These are phyloP conservation scores for Prorops nasuta DNA, from an alignment of 1,140 invertebrate species.

Conservation along the genomic window DNA sequence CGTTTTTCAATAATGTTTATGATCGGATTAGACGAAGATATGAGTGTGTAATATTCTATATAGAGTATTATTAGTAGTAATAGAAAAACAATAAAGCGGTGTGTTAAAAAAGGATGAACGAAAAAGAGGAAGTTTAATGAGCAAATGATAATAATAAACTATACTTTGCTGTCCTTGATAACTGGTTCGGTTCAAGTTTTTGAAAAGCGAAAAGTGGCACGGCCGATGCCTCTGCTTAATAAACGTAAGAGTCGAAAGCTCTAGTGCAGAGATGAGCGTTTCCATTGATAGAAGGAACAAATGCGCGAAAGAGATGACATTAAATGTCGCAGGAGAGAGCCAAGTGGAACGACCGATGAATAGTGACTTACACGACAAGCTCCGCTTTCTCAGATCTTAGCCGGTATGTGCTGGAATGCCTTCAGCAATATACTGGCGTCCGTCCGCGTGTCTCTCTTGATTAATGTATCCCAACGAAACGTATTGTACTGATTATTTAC, in stretches of 20 bases:
- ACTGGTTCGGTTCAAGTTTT: too few species aligned
- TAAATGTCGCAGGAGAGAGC: background rate
- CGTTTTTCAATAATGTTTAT: too few species aligned
- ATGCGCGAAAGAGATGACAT: background rate
- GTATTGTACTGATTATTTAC: conserved; percentile 17
- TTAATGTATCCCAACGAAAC: conserved; percentile 19
- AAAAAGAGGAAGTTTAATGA: too few species aligned
- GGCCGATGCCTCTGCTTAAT: too few species aligned
- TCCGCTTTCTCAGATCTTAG: conserved; percentile 9
- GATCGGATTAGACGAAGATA: too few species aligned
- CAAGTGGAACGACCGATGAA: background rate
- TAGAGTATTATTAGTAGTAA: too few species aligned
- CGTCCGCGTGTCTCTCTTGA: conserved; percentile 14
- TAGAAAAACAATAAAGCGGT: too few species aligned
- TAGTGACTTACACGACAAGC: background rate
- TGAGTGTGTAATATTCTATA: too few species aligned
- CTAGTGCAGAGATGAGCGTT: background rate
- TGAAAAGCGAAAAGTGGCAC: too few species aligned
- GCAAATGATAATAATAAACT: too few species aligned
- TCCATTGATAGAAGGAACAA: conserved; percentile 1
- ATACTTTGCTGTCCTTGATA: too few species aligned
- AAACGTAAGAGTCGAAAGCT: conserved; percentile 2
- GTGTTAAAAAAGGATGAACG: too few species aligned
- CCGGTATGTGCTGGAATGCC: conserved; percentile 5
- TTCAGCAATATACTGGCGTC: background rate